Conservation (phyloP, 2,888 invertebrate genomes). For the Mellilla xanthometata region DNA sequence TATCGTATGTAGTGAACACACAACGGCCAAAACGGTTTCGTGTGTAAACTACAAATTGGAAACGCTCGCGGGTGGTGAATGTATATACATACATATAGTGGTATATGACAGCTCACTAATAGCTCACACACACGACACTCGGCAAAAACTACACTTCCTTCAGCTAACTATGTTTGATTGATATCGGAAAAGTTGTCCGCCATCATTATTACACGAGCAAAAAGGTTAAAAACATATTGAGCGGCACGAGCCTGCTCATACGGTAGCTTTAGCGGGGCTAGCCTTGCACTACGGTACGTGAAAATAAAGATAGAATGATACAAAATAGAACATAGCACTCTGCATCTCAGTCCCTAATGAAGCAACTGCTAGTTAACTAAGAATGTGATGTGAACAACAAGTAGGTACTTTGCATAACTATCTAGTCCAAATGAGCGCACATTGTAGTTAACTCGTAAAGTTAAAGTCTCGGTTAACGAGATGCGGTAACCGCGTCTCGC, state of each 20-base stretch:
- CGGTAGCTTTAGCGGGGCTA: too few species aligned
- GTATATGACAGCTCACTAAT: constrained; percentile 7
- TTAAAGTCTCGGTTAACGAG: neutral
- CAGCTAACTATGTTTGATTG: neutral
- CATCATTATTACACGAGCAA: neutral
- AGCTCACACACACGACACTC: constrained; percentile 5
- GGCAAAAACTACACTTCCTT: constrained; percentile 14
- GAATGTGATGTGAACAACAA: neutral
- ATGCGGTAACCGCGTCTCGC: constrained; percentile 15
- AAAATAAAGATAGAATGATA: too few species aligned
- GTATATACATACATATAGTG: too few species aligned
- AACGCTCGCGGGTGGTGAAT: neutral
- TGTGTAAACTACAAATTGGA: constrained; percentile 1
- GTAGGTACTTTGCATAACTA: too few species aligned
- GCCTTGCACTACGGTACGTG: too few species aligned
- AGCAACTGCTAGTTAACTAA: too few species aligned
- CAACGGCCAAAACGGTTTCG: constrained; percentile 1
- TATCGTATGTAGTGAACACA: neutral
- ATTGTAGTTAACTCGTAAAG: neutral
- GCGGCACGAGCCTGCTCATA: neutral
- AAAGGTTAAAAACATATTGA: neutral
- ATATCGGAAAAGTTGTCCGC: constrained; percentile 1
- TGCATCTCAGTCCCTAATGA: too few species aligned
- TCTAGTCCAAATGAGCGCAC: neutral
- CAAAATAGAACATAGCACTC: too few species aligned